Evolutionary conservation across 1,140 invertebrate genomes (phyloP), one percentile per base, ranked within the genome.

Genomic region (Proales similis): DNA sequence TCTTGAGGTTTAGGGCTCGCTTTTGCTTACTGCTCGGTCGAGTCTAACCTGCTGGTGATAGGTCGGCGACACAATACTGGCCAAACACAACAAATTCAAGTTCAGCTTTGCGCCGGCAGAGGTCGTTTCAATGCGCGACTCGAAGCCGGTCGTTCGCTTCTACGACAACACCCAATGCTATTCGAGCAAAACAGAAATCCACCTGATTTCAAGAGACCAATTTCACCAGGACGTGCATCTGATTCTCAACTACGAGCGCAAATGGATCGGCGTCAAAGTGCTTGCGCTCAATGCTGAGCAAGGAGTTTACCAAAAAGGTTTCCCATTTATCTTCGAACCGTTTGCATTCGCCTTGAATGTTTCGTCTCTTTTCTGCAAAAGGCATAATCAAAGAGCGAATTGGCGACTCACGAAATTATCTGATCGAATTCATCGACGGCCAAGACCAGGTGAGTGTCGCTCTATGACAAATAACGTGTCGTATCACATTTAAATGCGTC

Each of bases 81-180:
- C 51, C 17, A 27, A 39, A 17, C 51, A 57, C 45, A 36, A 36
- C 2, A 57, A 57, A 42, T 57, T 57, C 45, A 39, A 24, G 30
- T 57, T 57, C 20, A 27, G 24, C 19, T 57, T 26, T 57, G 51
- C 51, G 45, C 51, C 51, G 12, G 51, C 36, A 2, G 51, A 57
- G 12, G 32, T 57, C 12, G 32, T 26, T 12, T 26, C 26, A 26
- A 20, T 57, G 19, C 19, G 27, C 22, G 36, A 57, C 17, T 17
- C 29, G 17, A 57, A 57, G 24, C 32, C 30, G 7, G 45, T 57
- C 4, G 24, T 57, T 29, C 39, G 51, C 29, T 57, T 57, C 30
- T 57, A 57, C 24, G 51, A 57, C 7, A 42, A 22, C 27, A 30
- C 51, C 0, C 36, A 57, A 14, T 22, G 36, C 19, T 14, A 29